Base-by-base conservation (phyloP, 2,888 invertebrate species). In the Nesidiocoris tenuis region DNA sequence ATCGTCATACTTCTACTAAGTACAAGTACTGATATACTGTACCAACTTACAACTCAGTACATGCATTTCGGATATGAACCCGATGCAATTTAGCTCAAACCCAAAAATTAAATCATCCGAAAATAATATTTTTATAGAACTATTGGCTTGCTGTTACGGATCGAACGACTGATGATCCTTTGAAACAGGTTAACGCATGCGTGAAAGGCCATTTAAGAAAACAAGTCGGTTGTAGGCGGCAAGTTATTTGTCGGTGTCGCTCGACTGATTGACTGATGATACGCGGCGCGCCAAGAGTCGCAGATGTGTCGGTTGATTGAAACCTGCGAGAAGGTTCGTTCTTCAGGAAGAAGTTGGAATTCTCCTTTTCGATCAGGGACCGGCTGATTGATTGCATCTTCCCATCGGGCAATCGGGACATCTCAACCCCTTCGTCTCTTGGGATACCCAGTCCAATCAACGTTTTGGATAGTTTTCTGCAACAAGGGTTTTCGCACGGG, bases 351-450 rank as follows among this genome's bases (percentile, higher is more conserved):
- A 39, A 39, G 39, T 39, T 39, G 5, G 39, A 39, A 7, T 39
- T 39, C 39, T 12, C 39, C 12, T 39, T 39, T 22, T 65, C 74
- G 74, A 74, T 74, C 74, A 74, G 64, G 57, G 74, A 74, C 57
- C 74, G 64, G 56, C 74, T 74, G 75, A 75, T 75, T 75, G 75
- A 75, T 75, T 75, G 61, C 75, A 68, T 75, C 75, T 75, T 70
- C 72, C 61, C 18, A 21, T 19, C 25, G 24, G 18, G 21, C 39
- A 39, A 39, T 39, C 39, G 39, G 39, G 39, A 39, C 39, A 12
- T 63, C 19, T 57, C 57, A 7, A 57, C 57, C 61, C 54, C 64
- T 63, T 54, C 68, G 25, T 74, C 65, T 61, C 68, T 24, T 17
- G 74, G 65, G 74, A 74, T 61, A 59, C 21, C 61, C 56, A 56